These are phyloP conservation scores for Tipula lateralis DNA, from an alignment of 2,888 invertebrate species.

Conservation along the genomic window DNA sequence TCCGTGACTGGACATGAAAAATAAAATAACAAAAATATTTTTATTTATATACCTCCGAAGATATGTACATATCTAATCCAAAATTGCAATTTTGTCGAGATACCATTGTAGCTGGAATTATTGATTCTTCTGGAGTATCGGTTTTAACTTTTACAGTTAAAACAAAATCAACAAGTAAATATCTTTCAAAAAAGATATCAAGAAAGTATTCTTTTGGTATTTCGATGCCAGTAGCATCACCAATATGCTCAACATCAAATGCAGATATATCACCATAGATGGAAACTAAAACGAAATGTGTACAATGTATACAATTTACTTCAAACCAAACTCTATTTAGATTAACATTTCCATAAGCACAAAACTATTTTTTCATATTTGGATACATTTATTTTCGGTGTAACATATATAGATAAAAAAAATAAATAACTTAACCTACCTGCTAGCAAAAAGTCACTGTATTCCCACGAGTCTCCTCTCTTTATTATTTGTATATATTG, in stretches of 20 bases:
- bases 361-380: too few relatives aligned
- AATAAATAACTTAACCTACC: not conserved
- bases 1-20: too few relatives aligned
- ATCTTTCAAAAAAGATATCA: not conserved
- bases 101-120: not conserved
- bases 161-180: not conserved
- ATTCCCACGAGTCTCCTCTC: not conserved
- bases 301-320: too few relatives aligned
- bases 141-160: not conserved
- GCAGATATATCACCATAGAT: not conserved
- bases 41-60: not conserved
- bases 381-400: too few relatives aligned
- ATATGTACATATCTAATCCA: not conserved
- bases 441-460: not conserved
- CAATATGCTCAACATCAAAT: not conserved
- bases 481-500: not conserved
- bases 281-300: too few relatives aligned
- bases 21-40: too few relatives aligned
- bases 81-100: not conserved
- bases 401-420: too few relatives aligned
- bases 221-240: not conserved
- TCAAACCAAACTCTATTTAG: too few relatives aligned
- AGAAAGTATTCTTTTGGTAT: not conserved
- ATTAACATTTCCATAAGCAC: too few relatives aligned
- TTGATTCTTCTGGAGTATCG: not conserved